Percentiles rank a stretch among this genome's conserved stretches.
Evolutionary conservation across 2,888 invertebrate species (phyloP).

Genomic region (Mimas tiliae): DNA sequence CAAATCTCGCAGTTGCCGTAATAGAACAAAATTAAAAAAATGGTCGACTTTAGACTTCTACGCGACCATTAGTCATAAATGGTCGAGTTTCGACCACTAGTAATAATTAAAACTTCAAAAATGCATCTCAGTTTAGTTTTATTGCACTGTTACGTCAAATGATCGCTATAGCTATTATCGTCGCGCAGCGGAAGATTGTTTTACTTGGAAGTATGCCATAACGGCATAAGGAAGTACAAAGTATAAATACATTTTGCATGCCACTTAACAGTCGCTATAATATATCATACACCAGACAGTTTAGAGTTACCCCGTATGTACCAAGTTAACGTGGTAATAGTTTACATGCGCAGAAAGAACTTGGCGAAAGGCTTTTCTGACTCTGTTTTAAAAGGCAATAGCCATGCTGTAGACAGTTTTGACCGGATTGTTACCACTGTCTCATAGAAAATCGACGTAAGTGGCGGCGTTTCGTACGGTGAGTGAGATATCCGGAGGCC

Average conservation of each 20-base stretch:
- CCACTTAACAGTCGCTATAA: constrained; percentile 77
- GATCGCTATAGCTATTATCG: constrained; percentile 69
- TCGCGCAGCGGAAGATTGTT: constrained; percentile 77
- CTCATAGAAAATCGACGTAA: too few relatives aligned
- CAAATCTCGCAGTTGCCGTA: too few relatives aligned
- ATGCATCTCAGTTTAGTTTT: constrained; percentile 65
- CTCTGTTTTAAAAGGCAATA: too few relatives aligned
- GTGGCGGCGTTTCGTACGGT: too few relatives aligned
- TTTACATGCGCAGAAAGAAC: constrained; percentile 34
- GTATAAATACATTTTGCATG: constrained; percentile 83
- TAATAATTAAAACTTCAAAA: constrained; percentile 42
- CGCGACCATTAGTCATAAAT: too few relatives aligned
- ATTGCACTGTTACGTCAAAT: constrained; percentile 71
- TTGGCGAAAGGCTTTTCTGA: background rate
- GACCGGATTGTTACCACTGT: too few relatives aligned
- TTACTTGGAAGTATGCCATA: constrained; percentile 80
- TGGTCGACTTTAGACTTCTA: too few relatives aligned
- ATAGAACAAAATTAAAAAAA: too few relatives aligned
- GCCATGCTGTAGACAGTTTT: too few relatives aligned
- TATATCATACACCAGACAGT: constrained; percentile 60
- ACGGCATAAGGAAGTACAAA: constrained; percentile 80
- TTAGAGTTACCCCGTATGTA: constrained; percentile 28
- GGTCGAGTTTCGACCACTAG: too few relatives aligned
- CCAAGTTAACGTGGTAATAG: constrained; percentile 32
- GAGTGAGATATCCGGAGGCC: too few relatives aligned